Percentiles rank a stretch among this genome's conserved stretches.
Evolutionary conservation across 2,888 invertebrate genomes (phyloP).

Genomic region (Chaetogeoica ovagalla): DNA sequence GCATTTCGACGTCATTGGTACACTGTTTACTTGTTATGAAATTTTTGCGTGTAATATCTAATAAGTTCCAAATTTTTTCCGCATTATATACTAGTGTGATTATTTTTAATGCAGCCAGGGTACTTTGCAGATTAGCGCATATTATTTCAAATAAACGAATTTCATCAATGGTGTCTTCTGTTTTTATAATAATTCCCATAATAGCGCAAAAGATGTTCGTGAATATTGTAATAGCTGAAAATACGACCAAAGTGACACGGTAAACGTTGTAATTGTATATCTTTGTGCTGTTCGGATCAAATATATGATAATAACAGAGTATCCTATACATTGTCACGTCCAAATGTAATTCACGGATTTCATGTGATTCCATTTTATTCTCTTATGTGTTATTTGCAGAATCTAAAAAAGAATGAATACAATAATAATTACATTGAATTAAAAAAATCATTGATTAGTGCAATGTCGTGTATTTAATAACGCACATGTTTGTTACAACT

Average conservation of each 20-base stretch:
- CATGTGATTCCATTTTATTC: no score
- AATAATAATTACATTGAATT: no score
- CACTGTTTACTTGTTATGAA: not conserved
- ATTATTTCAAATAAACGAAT: not conserved
- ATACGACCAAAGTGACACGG: not conserved
- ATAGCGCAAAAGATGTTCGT: no score
- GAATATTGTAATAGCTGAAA: no score
- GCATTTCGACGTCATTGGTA: not conserved
- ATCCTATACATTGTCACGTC: not conserved
- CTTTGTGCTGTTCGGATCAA: not conserved
- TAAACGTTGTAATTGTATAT: not conserved
- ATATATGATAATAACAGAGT: no score
- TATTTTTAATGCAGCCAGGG: not conserved
- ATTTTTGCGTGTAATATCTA: not conserved
- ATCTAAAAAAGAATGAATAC: no score
- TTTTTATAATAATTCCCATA: no score
- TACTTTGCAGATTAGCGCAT: not conserved
- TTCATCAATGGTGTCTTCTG: not conserved
- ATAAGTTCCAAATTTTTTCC: not conserved
- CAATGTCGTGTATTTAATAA: no score
- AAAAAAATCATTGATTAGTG: no score
- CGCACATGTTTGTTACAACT: no score
- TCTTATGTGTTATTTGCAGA: no score
- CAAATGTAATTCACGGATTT: not conserved
- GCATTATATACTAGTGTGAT: not conserved